Percentiles rank a stretch among this genome's conserved stretches.
Conservation (phyloP, 2,797 vertebrate species). For the Anabacerthia variegaticeps region DNA sequence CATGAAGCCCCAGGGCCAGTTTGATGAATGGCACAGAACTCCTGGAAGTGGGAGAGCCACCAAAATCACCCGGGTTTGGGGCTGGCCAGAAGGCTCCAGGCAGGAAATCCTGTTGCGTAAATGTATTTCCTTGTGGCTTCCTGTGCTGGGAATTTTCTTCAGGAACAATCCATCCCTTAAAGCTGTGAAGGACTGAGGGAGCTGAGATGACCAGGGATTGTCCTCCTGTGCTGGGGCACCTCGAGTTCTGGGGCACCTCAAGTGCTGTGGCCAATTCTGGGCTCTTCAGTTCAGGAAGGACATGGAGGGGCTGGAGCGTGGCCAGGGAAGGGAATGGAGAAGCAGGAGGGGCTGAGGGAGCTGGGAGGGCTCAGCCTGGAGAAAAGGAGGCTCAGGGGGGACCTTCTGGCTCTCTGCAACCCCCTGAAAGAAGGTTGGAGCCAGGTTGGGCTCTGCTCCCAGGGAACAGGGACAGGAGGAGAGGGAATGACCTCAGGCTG, state of each 20-base stretch:
- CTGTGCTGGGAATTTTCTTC: neutral
- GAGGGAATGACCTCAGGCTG: neutral
- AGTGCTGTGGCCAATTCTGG: neutral
- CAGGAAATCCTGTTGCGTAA: constrained; percentile 43
- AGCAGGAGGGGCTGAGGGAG: neutral
- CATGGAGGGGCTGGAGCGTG: neutral
- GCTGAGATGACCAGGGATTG: neutral
- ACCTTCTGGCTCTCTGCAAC: neutral
- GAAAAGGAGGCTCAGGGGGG: neutral
- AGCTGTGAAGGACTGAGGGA: neutral
- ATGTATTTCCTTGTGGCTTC: constrained; percentile 15
- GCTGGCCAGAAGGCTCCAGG: neutral
- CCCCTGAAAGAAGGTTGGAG: neutral
- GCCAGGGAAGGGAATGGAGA: neutral
- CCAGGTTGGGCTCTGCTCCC: neutral
- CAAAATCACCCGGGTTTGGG: neutral
- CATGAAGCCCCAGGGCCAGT: neutral
- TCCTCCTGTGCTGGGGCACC: neutral
- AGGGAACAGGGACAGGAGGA: neutral
- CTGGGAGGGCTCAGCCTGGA: neutral
- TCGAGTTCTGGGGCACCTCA: too few relatives aligned
- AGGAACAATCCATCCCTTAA: neutral
- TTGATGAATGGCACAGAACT: neutral
- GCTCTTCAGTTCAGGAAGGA: neutral
- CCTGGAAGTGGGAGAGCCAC: neutral